Percentiles rank a stretch among this genome's conserved stretches.
Conservation (phyloP, 2,888 invertebrate genomes). For the Ormyrus pomaceus region DNA sequence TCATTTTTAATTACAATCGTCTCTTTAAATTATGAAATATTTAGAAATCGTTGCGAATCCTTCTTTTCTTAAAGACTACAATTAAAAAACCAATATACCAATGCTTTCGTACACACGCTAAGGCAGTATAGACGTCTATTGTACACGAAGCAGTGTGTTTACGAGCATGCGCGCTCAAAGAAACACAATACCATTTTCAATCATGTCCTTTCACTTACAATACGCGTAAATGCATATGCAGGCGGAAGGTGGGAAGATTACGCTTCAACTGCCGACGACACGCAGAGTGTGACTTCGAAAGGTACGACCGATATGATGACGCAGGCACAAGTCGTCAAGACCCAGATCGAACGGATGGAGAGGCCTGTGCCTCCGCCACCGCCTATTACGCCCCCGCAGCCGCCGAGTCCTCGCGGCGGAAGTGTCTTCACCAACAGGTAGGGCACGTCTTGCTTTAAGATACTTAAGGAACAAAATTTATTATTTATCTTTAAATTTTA, state of each 20-base stretch:
- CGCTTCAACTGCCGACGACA: constrained; percentile 72
- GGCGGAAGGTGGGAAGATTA: constrained; percentile 75
- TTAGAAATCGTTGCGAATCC: too few species aligned
- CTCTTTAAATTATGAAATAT: too few species aligned
- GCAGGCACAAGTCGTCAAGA: constrained; percentile 75
- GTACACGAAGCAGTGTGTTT: constrained; percentile 6
- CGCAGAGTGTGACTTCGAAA: constrained; percentile 73
- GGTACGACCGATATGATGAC: constrained; percentile 75
- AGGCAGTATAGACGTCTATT: neutral
- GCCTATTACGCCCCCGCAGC: constrained; percentile 77
- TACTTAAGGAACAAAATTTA: too few species aligned
- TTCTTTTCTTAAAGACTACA: too few species aligned
- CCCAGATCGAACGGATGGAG: constrained; percentile 81
- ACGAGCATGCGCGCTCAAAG: constrained; percentile 1
- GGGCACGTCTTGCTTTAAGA: too few species aligned
- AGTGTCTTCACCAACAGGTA: constrained; percentile 76
- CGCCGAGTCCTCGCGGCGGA: constrained; percentile 75
- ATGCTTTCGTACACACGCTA: too few species aligned
- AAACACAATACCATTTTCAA: constrained; percentile 14
- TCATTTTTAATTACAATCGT: too few species aligned
- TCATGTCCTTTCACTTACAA: constrained; percentile 43
- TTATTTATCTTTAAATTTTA: too few species aligned
- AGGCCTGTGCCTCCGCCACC: constrained; percentile 78
- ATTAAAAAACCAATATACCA: too few species aligned
- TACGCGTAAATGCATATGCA: constrained; percentile 43